Evolutionary conservation across 2,113 vertebrate species (phyloP), one percentile per base, ranked within the genome.

Genomic region (Oreochromis tanganicae): DNA sequence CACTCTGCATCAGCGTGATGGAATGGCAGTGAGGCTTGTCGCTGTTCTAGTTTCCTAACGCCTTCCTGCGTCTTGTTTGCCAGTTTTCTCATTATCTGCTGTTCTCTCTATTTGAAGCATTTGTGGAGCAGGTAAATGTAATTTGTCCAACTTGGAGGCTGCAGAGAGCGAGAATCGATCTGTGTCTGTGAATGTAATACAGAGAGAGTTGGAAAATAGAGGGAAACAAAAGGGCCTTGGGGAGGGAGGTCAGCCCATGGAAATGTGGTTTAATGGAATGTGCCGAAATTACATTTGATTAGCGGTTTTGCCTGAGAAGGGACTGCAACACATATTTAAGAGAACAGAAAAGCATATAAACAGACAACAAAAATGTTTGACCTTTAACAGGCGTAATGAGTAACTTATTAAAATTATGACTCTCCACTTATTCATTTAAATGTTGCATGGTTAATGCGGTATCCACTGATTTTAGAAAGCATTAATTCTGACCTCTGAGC

Each of bases 41-140:
- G 7, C 36, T 19, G 54, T 84, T 86, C 78, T 27, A 9, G 50
- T 82, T 89, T 82, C 68, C 81, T 63, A 55, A 86, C 41, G 16
- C 56, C 11, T 57, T 83, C 83, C 83, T 79, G 80, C 52, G 19
- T 84, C 79, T 84, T 81, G 71, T 82, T 88, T 86, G 83, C 80
- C 81, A 87, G 12, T 91, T 82, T 87, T 87, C 85, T 83, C 38
- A 38, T 89, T 87, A 86, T 80, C 86, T 13, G 43, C 56, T 55
- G 24, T 29, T 81, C 80, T 68, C 57, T 85, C 36, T 54, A 81
- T 89, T 87, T 66, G 54, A 87, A 82, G 84, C 24, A 79, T 88
- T 91, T 85, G 87, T 82, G 71, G 81, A 59, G 88, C 82, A 91
- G 86, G 92, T 90, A 93, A 94, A 94, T 86, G 75, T 63, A 90